phyloP scores from a whole-genome alignment of 53 echinoderm and acorn worm species.

The Paracentrotus lividus region DNA sequence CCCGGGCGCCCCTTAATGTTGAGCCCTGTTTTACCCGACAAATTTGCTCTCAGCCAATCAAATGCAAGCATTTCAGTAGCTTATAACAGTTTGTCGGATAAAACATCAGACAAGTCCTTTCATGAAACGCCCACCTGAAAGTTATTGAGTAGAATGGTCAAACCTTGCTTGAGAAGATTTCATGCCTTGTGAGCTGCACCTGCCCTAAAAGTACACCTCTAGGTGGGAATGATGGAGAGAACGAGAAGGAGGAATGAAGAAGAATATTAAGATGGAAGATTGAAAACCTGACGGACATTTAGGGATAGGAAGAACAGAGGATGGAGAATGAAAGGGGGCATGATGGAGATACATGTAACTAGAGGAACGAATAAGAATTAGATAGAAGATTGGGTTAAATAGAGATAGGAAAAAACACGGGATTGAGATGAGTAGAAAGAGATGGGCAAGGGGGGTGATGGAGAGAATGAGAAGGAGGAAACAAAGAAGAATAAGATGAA shows the following conservation, averaged over 20 bases:
- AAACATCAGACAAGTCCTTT: too few relatives aligned
- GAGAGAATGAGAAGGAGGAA: background rate
- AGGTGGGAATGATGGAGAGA: background rate
- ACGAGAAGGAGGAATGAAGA: background rate
- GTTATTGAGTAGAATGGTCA: background rate
- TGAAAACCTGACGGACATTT: background rate
- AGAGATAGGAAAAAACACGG: background rate
- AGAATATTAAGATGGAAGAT: background rate
- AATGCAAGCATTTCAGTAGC: too few relatives aligned
- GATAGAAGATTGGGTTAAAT: too few relatives aligned
- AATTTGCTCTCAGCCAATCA: too few relatives aligned
- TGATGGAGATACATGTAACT: too few relatives aligned
- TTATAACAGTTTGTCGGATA: too few relatives aligned
- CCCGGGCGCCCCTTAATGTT: too few relatives aligned
- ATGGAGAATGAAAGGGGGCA: background rate
- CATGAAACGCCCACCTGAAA: too few relatives aligned
- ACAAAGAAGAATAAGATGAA: background rate
- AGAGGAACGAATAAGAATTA: too few relatives aligned
- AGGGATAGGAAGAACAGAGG: background rate
- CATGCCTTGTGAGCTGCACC: constrained; percentile 21
- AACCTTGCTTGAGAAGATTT: constrained; percentile 18
- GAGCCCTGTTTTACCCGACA: too few relatives aligned
- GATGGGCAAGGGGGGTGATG: background rate
- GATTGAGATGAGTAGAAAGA: background rate
- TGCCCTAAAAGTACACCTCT: constrained; percentile 16